Evolutionary conservation across 2,888 invertebrate genomes (phyloP), one percentile per base, ranked within the genome.

Genomic region (Urechis unicinctus): DNA sequence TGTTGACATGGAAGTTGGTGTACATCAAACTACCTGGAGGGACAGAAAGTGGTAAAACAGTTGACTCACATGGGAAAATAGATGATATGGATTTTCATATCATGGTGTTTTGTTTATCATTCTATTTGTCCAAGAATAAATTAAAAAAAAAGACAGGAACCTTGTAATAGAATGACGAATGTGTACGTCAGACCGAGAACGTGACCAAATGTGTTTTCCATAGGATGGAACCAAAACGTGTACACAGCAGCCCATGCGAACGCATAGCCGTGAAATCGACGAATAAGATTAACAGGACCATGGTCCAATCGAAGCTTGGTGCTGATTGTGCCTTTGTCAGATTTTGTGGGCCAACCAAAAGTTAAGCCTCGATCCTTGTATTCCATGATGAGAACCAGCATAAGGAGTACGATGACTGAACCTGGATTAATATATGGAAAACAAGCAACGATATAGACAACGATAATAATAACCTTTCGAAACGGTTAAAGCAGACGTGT

Each of bases 171-270:
- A 29, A 64, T 53, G n/a, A 64, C 48, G 58, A 59, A 64, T 1
- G 62, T 62, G 48, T 62, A 58, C 13, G 56, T 41, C 46, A 61
- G 58, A 2, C 64, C 64, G 44, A 61, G 44, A 3, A 53, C 64
- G 50, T 64, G 64, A 3, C 64, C 64, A 52, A 51, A 53, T 0
- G 64, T 64, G 50, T 62, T 64, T 47, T 64, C 64, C 62, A 64
- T 61, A 3, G 64, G 64, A 41, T 64, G 64, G 26, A 62, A 64
- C 64, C 64, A 64, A 46, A 64, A 64, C 13, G 64, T 64, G 44
- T 59, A 64, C n/a, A 62, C 54, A 24, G 56, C 53, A 1, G 53
- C 64, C 64, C 64, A 64, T 26, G 61, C 45, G 31, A 59, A 62
- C 6, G 57, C 56, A 50, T 64, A 64, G 21, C 64, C 64, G 51